These are phyloP conservation scores for Vicugna pacos DNA, from an alignment of 2,113 vertebrate genomes.

Conservation along the genomic window DNA sequence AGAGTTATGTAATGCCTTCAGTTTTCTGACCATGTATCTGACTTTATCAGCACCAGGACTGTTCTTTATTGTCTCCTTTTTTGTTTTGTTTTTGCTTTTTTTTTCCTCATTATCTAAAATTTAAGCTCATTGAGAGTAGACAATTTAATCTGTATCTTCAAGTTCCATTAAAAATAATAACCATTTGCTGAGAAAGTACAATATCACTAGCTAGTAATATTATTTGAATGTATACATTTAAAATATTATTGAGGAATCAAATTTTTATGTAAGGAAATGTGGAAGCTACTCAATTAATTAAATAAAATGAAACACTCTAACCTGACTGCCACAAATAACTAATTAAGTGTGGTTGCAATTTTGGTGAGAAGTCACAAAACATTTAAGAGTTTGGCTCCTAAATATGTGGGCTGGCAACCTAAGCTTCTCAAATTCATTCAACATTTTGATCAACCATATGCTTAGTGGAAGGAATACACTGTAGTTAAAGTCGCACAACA, in stretches of 20 bases:
- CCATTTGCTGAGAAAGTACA: background rate
- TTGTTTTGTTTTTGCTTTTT: background rate
- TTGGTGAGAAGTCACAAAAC: background rate
- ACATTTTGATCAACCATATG: background rate
- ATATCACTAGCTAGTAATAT: background rate
- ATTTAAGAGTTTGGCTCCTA: background rate
- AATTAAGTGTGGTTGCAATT: background rate
- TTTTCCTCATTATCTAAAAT: background rate
- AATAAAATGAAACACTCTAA: background rate
- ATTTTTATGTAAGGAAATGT: background rate
- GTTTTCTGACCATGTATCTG: background rate
- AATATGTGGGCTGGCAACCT: background rate
- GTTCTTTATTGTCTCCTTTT: background rate
- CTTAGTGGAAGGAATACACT: background rate
- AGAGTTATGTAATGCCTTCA: background rate
- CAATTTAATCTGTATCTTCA: background rate
- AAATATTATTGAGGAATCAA: background rate
- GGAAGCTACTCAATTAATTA: background rate
- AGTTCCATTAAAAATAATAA: slow-evolving; percentile 13
- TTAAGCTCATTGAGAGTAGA: background rate
- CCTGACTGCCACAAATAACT: too few species aligned
- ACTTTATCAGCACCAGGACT: slow-evolving; percentile 13
- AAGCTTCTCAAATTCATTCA: background rate
- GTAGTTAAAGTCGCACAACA: background rate
- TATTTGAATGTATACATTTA: background rate